phyloP scores from a whole-genome alignment of 2,888 invertebrate genomes.

The Xanthia icteritia region DNA sequence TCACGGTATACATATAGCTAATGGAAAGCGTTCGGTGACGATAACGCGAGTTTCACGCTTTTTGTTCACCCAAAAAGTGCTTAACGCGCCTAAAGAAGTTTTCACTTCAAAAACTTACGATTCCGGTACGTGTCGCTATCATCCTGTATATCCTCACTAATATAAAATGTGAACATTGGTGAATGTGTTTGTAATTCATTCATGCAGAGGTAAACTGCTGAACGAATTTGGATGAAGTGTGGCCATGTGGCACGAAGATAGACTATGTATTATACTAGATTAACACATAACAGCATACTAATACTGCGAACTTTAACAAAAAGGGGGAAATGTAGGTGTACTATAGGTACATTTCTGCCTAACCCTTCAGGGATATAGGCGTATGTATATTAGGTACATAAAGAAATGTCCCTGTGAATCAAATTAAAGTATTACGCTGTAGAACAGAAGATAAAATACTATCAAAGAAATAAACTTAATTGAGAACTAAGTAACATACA shows the following conservation, averaged over 20 bases:
- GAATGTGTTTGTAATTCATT: not conserved
- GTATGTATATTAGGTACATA: too few species aligned
- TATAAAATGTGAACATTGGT: not conserved
- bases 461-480: slow-evolving; percentile 16
- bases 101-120: too few species aligned
- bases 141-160: not conserved
- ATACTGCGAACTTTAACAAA: too few species aligned
- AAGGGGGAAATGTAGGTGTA: too few species aligned
- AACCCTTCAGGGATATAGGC: too few species aligned
- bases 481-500: slow-evolving; percentile 1
- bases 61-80: too few species aligned
- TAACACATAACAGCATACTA: not conserved
- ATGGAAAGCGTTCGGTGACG: too few species aligned
- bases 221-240: not conserved
- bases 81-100: too few species aligned
- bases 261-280: not conserved
- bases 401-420: not conserved
- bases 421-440: not conserved
- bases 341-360: too few species aligned
- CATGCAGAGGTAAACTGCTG: not conserved
- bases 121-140: too few species aligned
- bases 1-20: too few species aligned
- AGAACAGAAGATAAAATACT: not conserved
- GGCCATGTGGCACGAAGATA: not conserved
- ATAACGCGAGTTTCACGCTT: too few species aligned